Evolutionary conservation across 1,140 invertebrate species (phyloP), one percentile per base, ranked within the genome.

Genomic region (Rhyzopertha dominica): DNA sequence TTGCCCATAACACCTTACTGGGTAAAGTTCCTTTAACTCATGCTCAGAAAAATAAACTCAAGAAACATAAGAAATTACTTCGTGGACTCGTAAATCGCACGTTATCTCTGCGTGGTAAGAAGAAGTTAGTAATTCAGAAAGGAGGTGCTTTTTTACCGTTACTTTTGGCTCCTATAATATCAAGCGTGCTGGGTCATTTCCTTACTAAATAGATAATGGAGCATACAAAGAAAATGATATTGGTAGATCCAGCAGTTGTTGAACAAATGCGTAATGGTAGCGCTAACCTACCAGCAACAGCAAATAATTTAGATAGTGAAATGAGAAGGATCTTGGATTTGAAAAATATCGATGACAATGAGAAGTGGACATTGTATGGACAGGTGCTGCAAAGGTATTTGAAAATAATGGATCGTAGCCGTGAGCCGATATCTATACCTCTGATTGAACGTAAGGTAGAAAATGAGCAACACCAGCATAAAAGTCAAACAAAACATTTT

Each of bases 71-170:
- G 22, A 16, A 37, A 24, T 9, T 45, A 16, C 5, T 25, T 3
- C 7, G 16, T 3, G 9, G 16, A 4, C 26, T 37, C 20, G 35
- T 37, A n/a, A 37, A 8, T 17, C 17, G 19, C 13, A 3, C 13
- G 3, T 5, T 13, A 22, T 8, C 17, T 5, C 4, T 23, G 3
- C 12, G 14, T 10, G 13, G 38, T 18, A 45, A 45, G 34, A 37
- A 28, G 25, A 26, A 45, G 22, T 18, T 45, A 4, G 10, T 45
- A 5, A 9, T 37, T n/a, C 42, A 44, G 36, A 44, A 36, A 12
- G 42, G 42, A 20, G 42, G 42, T 35, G 30, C 1, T 5, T 45
- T 45, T 45, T 20, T 45, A 28, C 43, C 43, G 2, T 22, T 28
- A 26, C 12, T 45, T 9, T 18, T 45, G 17, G 26, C 14, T 10